Evolutionary conservation across 2,113 vertebrate genomes (phyloP), one percentile per base, ranked within the genome.

Genomic region (Otis tarda): DNA sequence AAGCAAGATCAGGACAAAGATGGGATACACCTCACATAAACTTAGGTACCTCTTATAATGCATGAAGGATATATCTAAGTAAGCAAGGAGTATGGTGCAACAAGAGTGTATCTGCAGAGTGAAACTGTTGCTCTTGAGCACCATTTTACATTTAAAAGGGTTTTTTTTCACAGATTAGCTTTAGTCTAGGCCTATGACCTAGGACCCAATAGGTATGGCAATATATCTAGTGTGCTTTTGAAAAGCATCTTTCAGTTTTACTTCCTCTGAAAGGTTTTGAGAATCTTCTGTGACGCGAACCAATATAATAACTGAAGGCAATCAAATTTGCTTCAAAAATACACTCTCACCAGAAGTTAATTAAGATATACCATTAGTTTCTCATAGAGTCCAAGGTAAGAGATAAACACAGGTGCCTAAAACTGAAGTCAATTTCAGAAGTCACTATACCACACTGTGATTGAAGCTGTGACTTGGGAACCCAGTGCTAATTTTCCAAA

Each of bases 221-320:
- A 17, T 24, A 11, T 14, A 27, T 69, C 10, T 45, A 25, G 6
- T n/a, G 3, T 50, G 28, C 6, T 91, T 56, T 60, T 41, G 30
- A 83, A 83, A 14, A 73, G 0, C 2, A 50, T 30, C 6, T 56
- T 65, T 50, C 10, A 28, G 3, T 55, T 91, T 61, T 52, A 20
- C 7, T 39, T 70, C 5, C 52, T 75, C n/a, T 50, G 15, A 87
- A 93, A 82, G 4, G 0, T 39, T 60, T 57, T 70, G 31, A 57
- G 6, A 53, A 2, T 1, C 4, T 4, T 83, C 16, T 1, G 1
- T 63, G 28, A 35, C 57, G 4, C 76, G 52, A 67, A 65, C 7
- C 5, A n/a, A 16, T 55, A 7, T 17, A 63, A 24, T 63, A 63
- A 59, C 6, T 30, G 23, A 2, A 22, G 33, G 2, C 13, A 87